Conservation (phyloP, 2,113 vertebrate genomes). For the Aplodontia rufa region DNA sequence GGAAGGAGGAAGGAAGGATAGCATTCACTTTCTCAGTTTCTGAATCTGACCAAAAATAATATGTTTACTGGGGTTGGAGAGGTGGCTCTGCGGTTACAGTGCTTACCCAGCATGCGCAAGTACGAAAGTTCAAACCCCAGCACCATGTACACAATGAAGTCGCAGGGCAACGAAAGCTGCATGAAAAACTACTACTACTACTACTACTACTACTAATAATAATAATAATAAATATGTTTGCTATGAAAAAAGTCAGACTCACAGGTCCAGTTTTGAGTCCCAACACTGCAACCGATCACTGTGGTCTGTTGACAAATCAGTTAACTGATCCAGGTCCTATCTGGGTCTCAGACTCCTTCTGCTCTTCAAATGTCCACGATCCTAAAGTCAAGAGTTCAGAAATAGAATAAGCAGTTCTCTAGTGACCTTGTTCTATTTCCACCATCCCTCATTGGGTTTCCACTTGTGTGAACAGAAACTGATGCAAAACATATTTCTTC, state of each 20-base stretch:
- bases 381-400: background rate
- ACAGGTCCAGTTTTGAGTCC: background rate
- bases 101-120: too few relatives aligned
- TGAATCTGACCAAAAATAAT: background rate
- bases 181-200: too few relatives aligned
- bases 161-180: too few relatives aligned
- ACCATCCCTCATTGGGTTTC: slow-evolving; percentile 32
- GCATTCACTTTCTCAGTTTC: background rate
- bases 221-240: background rate
- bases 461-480: slow-evolving; percentile 51
- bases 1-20: too few relatives aligned
- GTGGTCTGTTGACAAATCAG: background rate
- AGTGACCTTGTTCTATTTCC: background rate
- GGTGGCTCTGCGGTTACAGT: too few relatives aligned
- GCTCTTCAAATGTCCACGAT: background rate
- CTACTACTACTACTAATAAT: too few relatives aligned
- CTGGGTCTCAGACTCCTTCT: slow-evolving; percentile 15
- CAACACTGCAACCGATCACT: background rate
- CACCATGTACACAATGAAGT: too few relatives aligned
- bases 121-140: too few relatives aligned
- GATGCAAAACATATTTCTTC: slow-evolving; percentile 75
- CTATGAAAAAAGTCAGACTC: background rate
- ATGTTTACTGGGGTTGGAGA: too few relatives aligned
- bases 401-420: background rate
- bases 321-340: background rate